Evolutionary conservation across 37 sponge, comb jelly and placozoan genomes (phyloP).

Genomic region (Ephydatia muelleri): DNA sequence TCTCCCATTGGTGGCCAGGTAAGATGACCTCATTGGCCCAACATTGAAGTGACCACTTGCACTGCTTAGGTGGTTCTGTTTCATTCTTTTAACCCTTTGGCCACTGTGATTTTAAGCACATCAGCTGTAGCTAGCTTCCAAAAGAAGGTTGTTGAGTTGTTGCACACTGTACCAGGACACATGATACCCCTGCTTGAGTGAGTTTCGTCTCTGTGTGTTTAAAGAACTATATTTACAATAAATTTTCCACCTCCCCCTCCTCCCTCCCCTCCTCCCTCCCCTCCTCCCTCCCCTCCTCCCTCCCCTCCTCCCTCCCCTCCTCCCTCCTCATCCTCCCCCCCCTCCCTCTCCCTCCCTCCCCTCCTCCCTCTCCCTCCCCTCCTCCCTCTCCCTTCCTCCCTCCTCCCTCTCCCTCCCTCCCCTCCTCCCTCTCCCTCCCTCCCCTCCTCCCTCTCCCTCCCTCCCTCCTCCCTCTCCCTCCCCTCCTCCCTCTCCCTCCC

Average conservation of each 20-base stretch:
- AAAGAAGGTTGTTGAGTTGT: slow-evolving; percentile 2
- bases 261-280: not conserved
- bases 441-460: not conserved
- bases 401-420: not conserved
- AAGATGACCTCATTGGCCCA: not conserved
- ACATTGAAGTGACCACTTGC: not conserved
- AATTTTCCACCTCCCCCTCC: not conserved
- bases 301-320: no score
- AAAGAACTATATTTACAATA: not conserved
- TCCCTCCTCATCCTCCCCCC: slow-evolving; percentile 8
- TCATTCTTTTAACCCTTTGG: not conserved
- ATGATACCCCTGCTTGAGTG: not conserved
- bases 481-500: not conserved
- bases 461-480: no score
- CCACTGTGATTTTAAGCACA: not conserved
- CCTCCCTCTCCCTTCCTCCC: not conserved
- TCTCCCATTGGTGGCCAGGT: not conserved
- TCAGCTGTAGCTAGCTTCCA: not conserved
- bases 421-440: slow-evolving; percentile 4
- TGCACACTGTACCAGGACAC: not conserved
- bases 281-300: not conserved
- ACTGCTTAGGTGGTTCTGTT: not conserved
- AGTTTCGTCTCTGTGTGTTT: not conserved
- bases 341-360: not conserved
- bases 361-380: no score